Base-by-base conservation (phyloP, 2,797 vertebrate species). In the Octomys mimax region DNA sequence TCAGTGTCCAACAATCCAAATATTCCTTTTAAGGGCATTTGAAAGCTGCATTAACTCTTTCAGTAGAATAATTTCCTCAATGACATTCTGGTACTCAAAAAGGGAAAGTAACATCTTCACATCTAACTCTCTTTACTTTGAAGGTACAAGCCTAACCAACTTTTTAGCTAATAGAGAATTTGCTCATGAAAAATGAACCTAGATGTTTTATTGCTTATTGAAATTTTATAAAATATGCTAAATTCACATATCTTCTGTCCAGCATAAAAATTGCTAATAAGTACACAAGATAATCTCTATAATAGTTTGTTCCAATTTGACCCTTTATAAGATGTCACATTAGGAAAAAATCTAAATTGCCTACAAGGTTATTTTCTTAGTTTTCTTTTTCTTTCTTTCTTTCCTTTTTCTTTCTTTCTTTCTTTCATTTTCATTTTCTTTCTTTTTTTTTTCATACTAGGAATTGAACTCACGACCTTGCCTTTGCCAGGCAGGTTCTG, bases 41-140 rank as follows among this genome's bases (percentile, higher is more conserved):
- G 39, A 95, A 96, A 86, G n/a, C 61, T 75, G 73, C 26, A 83
- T 93, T 93, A 94, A 97, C 75, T 92, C 57, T 87, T 89, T 93
- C 92, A 84, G 31, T 73, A 68, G 10, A 87, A 5, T 91, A 28
- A 94, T 95, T 91, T 95, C 33, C 36, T 62, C 59, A 80, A 0
- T 12, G 49, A 13, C 66, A 70, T n/a, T 28, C 52, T 24, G 16
- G 31, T 90, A 24, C 42, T 5, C 52, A 83, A 21, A 52, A 21
- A 78, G 28, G 46, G 28, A 54, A 68, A 97, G 92, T 5, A 64
- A 13, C 12, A 83, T 81, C 19, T 42, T 12, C 6, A 26, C 62
- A 66, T 18, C 6, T 73, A 26, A 49, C 2, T 78, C 81, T 83
- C 49, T 92, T 85, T 18, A 73, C 31, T 64, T 66, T 36, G 26